Evolutionary conservation across 2,888 invertebrate genomes (phyloP), one percentile per base, ranked within the genome.

Genomic region (Hypena proboscidalis): DNA sequence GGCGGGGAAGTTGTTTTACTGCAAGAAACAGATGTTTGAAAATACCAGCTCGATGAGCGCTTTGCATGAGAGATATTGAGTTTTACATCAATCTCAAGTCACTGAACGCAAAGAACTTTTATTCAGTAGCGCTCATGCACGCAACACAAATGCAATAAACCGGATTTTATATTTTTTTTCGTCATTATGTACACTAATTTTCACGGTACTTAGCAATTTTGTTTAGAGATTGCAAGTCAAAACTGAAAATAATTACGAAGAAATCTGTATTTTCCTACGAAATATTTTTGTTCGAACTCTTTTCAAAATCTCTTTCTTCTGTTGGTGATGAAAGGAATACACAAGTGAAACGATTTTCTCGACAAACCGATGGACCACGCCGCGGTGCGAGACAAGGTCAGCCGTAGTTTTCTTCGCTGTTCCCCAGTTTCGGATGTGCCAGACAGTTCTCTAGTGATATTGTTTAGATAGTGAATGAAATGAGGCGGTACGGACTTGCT

Each of bases 371-470:
- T 43, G 74, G 80, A 81, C 77, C 78, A 80, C 59, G 73, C 74
- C 72, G 69, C 75, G 80, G 85, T 78, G 83, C 76, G 77, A 86
- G 86, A 81, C 67, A 70, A 80, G 89, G 89, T 77, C 77, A 80
- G 89, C 89, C 89, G 90, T 84, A 85, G 89, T 86, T 82, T 80
- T 77, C 80, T 77, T 86, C 88, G 87, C 80, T 84, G 88, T 90
- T 89, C 83, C 88, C 80, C 73, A 79, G 88, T 83, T 90, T 90
- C 90, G 90, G 90, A 90, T 77, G 90, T 90, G 85, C 71, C 78
- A 83, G 85, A 90, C 90, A 84, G 80, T 84, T 86, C 71, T 77
- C 62, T 87, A 90, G 88, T 88, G 85, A 80, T 88, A 88, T 81
- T 72, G 71, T 72, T 82, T 88, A 90, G 86, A 82, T 87, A 89